Evolutionary conservation across 1,140 invertebrate species (phyloP), one percentile per base, ranked within the genome.

Genomic region (Yoshiicerus persimilis): DNA sequence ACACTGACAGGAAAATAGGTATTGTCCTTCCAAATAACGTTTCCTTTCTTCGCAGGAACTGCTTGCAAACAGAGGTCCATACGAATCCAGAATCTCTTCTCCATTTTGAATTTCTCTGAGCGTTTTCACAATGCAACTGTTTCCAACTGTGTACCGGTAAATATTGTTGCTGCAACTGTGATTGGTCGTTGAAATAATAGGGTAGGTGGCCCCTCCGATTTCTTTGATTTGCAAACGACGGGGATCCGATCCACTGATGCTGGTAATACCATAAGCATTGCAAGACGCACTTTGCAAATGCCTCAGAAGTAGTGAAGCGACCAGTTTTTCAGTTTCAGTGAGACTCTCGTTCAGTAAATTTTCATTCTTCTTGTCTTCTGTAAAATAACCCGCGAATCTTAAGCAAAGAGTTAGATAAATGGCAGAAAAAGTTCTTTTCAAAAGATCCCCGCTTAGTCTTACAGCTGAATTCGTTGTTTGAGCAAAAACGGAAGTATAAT

Each of bases 201-300:
- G 92, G 88, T 95, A 95, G 83, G 95, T 93, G 11, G 93, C 95
- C 4, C 94, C 94, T 9, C 94, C 95, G 32, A 95, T 90, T 20
- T 92, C 90, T 20, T 92, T 92, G 13, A 89, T 90, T 20, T 89
- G 30, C 6, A 89, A 30, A 27, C 87, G 70, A 87, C 56, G 56
- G 66, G 84, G 92, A 92, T 85, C 27, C 0, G 0, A 20, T 5
- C 92, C 89, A 4, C 92, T 86, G 70, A 94, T 92, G 88, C 95
- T 94, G 25, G 94, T 93, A 25, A 95, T 93, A 90, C 95, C 94
- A 90, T 95, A 95, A 39, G 95, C 95, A 92, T 95, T 95, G 90
- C 94, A 95, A 30, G 94, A 94, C 34, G 94, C 92, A 84, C 93
- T 93, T 90, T 95, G 94, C 36, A 95, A 92, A 87, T 94, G 94